A percentile compares a stretch with the other conserved stretches of the same genome.
Conservation (phyloP, 2,113 vertebrate species). For the Chamaetylas fuelleborni region DNA sequence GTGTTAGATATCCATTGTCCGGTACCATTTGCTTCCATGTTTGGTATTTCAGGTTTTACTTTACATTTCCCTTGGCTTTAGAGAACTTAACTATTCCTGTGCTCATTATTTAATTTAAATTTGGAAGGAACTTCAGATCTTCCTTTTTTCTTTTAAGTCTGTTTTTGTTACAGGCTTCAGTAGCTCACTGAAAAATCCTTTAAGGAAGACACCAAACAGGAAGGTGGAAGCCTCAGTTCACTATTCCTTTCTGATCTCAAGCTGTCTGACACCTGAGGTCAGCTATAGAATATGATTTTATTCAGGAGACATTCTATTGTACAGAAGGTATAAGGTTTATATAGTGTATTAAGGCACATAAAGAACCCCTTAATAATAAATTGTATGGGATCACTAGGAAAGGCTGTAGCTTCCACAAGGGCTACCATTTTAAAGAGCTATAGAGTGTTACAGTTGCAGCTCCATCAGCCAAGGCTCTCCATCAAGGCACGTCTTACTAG, state of each 20-base stretch:
- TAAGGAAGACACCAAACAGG: background rate
- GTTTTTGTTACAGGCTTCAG: slow-evolving; percentile 17
- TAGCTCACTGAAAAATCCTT: background rate
- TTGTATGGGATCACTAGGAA: background rate
- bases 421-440: background rate
- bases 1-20: background rate
- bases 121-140: slow-evolving; percentile 5
- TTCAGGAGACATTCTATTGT: background rate
- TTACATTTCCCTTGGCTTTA: background rate
- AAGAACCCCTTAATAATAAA: background rate
- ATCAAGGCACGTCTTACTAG: background rate
- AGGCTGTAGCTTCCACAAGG: background rate
- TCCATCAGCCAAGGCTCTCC: background rate
- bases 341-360: background rate
- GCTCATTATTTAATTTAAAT: slow-evolving; percentile 4
- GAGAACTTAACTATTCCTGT: background rate
- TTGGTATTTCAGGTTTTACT: background rate
- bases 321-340: background rate
- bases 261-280: background rate
- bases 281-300: background rate
- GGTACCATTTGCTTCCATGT: background rate
- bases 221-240: background rate
- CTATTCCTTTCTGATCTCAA: background rate
- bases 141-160: background rate
- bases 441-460: background rate